Evolutionary conservation across 2,797 vertebrate species (phyloP).

Genomic region (Scyliorhinus canicula): DNA sequence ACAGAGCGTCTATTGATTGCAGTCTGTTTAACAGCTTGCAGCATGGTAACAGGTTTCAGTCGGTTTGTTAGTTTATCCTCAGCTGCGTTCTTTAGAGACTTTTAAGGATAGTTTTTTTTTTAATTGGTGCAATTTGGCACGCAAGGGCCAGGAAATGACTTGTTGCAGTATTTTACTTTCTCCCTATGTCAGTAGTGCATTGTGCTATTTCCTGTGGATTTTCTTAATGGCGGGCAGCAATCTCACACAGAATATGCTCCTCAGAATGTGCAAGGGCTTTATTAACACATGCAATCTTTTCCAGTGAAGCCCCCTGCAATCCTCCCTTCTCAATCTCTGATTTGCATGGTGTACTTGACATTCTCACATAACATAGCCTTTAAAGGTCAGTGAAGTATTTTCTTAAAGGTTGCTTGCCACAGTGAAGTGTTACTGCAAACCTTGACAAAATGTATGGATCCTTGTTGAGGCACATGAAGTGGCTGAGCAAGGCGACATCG

Average conservation of each 20-base stretch:
- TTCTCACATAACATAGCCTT: neutral
- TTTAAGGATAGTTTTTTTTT: neutral
- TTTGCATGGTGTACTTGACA: neutral
- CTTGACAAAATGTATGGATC: neutral
- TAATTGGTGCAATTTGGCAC: neutral
- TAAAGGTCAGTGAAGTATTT: neutral
- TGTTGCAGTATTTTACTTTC: neutral
- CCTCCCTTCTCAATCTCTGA: neutral
- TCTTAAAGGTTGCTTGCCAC: neutral
- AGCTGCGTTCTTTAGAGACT: neutral
- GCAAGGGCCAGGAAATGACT: slow-evolving; percentile 2
- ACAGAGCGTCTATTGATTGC: slow-evolving; percentile 26
- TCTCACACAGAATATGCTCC: neutral
- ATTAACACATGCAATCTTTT: no score
- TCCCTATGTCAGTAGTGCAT: neutral
- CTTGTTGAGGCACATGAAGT: neutral
- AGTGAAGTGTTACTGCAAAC: neutral
- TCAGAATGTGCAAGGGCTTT: neutral
- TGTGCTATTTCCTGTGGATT: neutral
- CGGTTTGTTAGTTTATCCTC: neutral
- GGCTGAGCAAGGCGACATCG: neutral
- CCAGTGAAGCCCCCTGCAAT: neutral
- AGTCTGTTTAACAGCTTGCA: slow-evolving; percentile 6
- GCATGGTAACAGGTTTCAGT: neutral
- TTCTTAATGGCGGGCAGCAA: neutral